Evolutionary conservation across 2,888 invertebrate genomes (phyloP).

Genomic region (Parnassius glacialis): DNA sequence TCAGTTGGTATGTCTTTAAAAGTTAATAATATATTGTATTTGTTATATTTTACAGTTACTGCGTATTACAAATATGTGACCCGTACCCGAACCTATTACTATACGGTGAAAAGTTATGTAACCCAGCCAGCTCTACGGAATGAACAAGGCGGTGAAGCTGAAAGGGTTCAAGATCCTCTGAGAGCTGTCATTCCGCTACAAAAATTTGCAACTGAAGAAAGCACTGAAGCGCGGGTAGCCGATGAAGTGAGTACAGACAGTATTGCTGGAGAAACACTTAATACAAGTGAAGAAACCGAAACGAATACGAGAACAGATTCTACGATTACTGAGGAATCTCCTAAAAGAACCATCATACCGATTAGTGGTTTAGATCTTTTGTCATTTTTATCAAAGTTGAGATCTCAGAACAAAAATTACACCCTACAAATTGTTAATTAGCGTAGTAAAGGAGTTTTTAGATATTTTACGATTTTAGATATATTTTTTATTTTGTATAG

Average conservation of each 20-base stretch:
- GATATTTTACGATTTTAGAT: constrained; percentile 6
- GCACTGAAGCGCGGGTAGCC: not conserved
- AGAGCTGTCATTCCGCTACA: not conserved
- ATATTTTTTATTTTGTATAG: constrained; percentile 6
- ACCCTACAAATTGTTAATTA: constrained; percentile 6
- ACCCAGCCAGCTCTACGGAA: not conserved
- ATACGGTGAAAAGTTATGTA: not conserved
- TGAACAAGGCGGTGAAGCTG: not conserved
- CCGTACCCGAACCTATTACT: not conserved
- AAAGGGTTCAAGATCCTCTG: not conserved
- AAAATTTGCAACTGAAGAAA: not conserved
- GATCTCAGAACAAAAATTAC: constrained; percentile 7
- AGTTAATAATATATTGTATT: too few species aligned
- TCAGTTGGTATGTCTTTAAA: too few species aligned
- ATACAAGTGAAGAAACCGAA: not conserved
- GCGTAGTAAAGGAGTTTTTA: constrained; percentile 1
- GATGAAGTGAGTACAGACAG: not conserved
- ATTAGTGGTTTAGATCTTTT: constrained; percentile 7
- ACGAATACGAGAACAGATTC: not conserved
- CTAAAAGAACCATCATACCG: constrained; percentile 1
- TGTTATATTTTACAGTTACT: not conserved
- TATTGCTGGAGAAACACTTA: not conserved
- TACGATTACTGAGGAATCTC: not conserved
- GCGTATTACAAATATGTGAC: constrained; percentile 1
- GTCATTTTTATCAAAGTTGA: constrained; percentile 3